phyloP scores from a whole-genome alignment of 2,113 vertebrate genomes.

The Prunella himalayana region DNA sequence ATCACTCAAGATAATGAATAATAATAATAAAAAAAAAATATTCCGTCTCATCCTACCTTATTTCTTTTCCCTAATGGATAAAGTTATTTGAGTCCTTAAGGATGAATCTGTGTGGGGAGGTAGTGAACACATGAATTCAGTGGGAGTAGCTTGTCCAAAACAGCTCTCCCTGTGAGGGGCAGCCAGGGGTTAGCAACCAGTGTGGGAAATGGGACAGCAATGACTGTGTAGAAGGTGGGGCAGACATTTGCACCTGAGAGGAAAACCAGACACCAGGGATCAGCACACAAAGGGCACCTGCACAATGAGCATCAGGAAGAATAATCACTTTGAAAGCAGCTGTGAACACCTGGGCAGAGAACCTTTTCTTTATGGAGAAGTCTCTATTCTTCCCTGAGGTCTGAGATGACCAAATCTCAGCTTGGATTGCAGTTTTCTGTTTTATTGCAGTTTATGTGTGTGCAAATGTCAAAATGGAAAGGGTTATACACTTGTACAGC shows the following conservation, averaged over 20 bases:
- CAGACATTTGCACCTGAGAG: neutral
- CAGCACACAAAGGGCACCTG: neutral
- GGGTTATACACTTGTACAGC: neutral
- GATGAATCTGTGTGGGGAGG: neutral
- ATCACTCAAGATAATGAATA: neutral
- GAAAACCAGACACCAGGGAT: neutral
- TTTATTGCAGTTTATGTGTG: neutral
- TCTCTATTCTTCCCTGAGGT: neutral
- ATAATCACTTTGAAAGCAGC: neutral
- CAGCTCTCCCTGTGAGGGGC: accelerated
- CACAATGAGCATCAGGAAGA: accelerated
- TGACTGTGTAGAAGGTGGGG: accelerated
- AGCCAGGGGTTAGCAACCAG: neutral
- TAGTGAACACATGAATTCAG: accelerated
- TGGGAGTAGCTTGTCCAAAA: neutral
- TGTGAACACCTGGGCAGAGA: neutral
- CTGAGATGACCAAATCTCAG: neutral
- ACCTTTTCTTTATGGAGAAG: neutral
- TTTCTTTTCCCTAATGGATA: neutral
- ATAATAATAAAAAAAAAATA: neutral
- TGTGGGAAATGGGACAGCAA: neutral
- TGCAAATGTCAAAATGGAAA: neutral
- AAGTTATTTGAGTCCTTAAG: neutral
- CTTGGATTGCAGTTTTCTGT: accelerated
- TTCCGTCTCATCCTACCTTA: neutral